Base-by-base conservation (phyloP, 1,140 invertebrate genomes). In the Theocolax elegans region DNA sequence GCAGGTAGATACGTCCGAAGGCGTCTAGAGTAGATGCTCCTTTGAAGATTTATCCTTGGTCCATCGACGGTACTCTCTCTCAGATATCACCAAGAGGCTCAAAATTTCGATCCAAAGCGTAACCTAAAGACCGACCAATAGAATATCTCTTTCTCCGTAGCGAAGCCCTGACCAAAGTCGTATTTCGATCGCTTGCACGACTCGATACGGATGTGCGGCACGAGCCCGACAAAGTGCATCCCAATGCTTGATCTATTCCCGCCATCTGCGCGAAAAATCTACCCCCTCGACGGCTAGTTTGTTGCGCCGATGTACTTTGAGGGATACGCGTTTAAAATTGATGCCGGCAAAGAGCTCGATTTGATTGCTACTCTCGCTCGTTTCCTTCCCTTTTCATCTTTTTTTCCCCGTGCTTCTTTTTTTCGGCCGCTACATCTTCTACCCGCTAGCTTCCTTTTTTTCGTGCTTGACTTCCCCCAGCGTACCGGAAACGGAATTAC, bases 201-300 rank as follows among this genome's bases (percentile, higher is more conserved):
- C 23, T 27, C 70, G 71, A 69, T 74, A 67, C 71, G 44, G 56
- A 72, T 59, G 62, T 58, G 44, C 29, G 35, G 66, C 67, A 31
- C 53, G 40, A 44, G 59, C 58, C 60, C 62, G 62, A 77, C 74
- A 77, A 77, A 77, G 74, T 77, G 72, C 42, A 64, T 60, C 60
- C 65, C 59, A 49, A 51, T 35, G 44, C 49, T 71, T 75, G 75
- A 77, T 77, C 72, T 77, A 75, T 62, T 70, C 51, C 67, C 70
- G 53, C 70, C 65, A 74, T 75, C 71, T 66, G 46, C 40, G 27
- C 35, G 70, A 75, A 75, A 75, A 75, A 76, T 76, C 72, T 71
- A 59, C 67, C 31, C 29, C 25, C 44, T n/a, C n/a, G n/a, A n/a
- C n/a, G n/a, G n/a, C n/a, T n/a, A n/a, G n/a, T n/a, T n/a, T n/a